A percentile compares a stretch with the other conserved stretches of the same genome.
Evolutionary conservation across 2,888 invertebrate genomes (phyloP).

Genomic region (Lysandra bellargus): DNA sequence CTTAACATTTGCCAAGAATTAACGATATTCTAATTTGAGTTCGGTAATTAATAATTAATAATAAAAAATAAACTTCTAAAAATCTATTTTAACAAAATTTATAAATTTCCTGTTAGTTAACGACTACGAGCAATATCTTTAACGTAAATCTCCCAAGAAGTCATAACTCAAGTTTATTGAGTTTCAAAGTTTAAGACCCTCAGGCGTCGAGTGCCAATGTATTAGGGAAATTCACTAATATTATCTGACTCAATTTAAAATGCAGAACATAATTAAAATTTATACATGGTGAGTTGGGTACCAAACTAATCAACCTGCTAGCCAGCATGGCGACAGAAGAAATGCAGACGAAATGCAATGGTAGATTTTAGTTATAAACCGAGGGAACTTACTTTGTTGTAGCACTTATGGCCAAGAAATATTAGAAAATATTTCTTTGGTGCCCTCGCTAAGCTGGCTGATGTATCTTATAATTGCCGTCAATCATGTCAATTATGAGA

Average conservation of each 20-base stretch:
- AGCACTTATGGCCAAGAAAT: too few species aligned
- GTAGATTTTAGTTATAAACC: too few species aligned
- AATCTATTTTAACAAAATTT: neutral
- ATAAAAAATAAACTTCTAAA: neutral
- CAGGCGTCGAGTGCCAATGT: conserved; percentile 42
- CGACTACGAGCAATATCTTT: conserved; percentile 71
- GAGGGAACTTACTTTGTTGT: too few species aligned
- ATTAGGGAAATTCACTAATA: conserved; percentile 45
- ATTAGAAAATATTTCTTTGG: too few species aligned
- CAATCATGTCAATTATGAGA: too few species aligned
- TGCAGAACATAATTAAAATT: conserved; percentile 34
- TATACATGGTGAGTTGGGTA: too few species aligned
- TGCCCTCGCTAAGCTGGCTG: too few species aligned
- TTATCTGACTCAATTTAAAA: conserved; percentile 45
- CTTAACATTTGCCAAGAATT: neutral
- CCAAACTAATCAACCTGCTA: too few species aligned
- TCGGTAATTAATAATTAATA: neutral
- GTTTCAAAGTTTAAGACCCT: conserved; percentile 64
- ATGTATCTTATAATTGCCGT: too few species aligned
- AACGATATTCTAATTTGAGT: neutral
- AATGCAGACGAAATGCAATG: too few species aligned
- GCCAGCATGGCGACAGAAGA: too few species aligned
- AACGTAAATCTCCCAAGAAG: conserved; percentile 67
- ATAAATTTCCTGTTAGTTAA: conserved; percentile 48
- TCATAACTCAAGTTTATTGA: conserved; percentile 74